Percentiles rank a stretch among this genome's conserved stretches.
Evolutionary conservation across 2,888 invertebrate species (phyloP).

Genomic region (Artemia sinica): DNA sequence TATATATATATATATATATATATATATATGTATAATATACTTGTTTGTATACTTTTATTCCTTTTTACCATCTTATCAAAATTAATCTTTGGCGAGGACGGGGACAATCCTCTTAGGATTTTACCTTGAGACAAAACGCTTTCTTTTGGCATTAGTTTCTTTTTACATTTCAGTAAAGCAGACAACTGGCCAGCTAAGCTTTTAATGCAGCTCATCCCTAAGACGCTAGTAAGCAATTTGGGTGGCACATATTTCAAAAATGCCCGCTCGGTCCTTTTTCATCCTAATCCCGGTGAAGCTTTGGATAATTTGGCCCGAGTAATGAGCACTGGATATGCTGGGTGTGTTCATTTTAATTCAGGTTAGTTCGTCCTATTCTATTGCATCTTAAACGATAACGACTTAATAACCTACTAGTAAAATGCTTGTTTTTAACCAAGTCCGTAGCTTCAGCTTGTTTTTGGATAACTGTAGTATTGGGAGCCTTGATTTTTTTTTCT

Average conservation of each 20-base stretch:
- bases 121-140: too few species aligned
- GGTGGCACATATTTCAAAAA: constrained; percentile 74
- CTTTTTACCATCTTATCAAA: too few species aligned
- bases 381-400: constrained; percentile 16
- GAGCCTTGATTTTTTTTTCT: too few species aligned
- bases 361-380: too few species aligned
- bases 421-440: constrained; percentile 8
- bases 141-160: background rate
- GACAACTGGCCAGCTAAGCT: constrained; percentile 83
- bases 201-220: constrained; percentile 87
- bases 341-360: constrained; percentile 31
- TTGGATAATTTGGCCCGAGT: constrained; percentile 73
- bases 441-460: too few species aligned
- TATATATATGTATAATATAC: too few species aligned
- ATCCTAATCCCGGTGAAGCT: constrained; percentile 67
- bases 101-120: too few species aligned
- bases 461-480: too few species aligned
- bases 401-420: constrained; percentile 17
- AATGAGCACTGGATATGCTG: constrained; percentile 78
- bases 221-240: constrained; percentile 71
- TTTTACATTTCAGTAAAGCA: constrained; percentile 47
- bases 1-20: too few species aligned
- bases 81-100: too few species aligned
- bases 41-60: too few species aligned
- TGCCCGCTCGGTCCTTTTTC: constrained; percentile 78